Evolutionary conservation across 2,113 vertebrate genomes (phyloP).

Genomic region (Lichenostomus cassidix): DNA sequence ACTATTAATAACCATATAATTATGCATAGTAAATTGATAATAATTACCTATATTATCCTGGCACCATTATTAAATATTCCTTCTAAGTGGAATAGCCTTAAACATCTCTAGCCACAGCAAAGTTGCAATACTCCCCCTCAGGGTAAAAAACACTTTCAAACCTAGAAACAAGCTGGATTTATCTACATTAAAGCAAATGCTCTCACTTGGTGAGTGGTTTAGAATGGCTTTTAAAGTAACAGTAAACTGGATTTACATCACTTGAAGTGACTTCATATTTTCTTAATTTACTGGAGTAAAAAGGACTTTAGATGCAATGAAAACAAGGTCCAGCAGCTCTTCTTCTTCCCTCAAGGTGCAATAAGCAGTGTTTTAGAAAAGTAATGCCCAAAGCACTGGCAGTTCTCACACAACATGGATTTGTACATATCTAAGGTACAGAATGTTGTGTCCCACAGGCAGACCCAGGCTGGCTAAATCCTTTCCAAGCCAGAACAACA

Average conservation of each 20-base stretch:
- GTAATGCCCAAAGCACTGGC: neutral
- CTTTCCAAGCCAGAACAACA: neutral
- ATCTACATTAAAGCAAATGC: neutral
- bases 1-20: neutral
- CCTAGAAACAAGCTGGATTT: neutral
- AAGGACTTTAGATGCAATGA: neutral
- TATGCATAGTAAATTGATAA: neutral
- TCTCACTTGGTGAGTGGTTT: neutral
- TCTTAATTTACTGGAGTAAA: neutral
- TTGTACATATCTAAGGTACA: neutral
- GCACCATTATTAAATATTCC: neutral
- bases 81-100: neutral
- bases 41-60: neutral
- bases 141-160: neutral
- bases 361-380: neutral
- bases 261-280: neutral
- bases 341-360: neutral
- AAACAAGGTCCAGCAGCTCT: neutral
- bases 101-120: neutral
- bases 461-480: neutral
- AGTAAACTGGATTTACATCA: neutral
- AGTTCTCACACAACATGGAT: neutral
- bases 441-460: neutral
- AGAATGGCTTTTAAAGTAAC: neutral
- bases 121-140: neutral